Conservation (phyloP, 2,113 vertebrate species). For the Crotophaga sulcirostris region DNA sequence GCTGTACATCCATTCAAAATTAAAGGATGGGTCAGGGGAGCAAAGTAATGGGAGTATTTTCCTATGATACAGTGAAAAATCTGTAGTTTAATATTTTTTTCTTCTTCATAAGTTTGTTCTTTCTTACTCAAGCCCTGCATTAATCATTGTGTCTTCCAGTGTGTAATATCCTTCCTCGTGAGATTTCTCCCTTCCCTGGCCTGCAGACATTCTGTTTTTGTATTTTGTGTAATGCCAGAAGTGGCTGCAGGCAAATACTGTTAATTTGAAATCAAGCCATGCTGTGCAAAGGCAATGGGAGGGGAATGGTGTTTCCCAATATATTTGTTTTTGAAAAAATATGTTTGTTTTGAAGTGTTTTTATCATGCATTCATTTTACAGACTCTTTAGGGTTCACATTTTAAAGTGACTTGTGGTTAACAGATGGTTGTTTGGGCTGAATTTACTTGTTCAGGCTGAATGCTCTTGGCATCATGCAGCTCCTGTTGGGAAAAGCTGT, state of each 20-base stretch:
- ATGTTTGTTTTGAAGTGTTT: not conserved
- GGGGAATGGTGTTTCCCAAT: not conserved
- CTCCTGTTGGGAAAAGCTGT: not conserved
- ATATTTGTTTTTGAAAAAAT: not conserved
- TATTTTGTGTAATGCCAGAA: not conserved
- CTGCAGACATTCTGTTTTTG: not conserved
- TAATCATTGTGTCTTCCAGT: not conserved
- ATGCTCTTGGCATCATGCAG: not conserved
- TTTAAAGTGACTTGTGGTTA: not conserved
- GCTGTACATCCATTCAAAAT: not conserved
- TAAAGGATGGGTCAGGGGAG: not conserved
- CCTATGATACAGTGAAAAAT: not conserved
- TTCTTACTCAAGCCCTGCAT: not conserved
- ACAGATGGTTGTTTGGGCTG: not conserved
- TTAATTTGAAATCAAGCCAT: not conserved
- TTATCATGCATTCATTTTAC: not conserved
- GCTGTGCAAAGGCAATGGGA: not conserved
- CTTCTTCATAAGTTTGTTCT: not conserved
- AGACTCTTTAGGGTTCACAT: not conserved
- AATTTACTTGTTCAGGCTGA: no score
- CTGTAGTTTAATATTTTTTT: not conserved
- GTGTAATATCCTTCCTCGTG: not conserved
- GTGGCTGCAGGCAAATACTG: not conserved
- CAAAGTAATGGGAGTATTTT: not conserved
- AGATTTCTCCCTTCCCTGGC: not conserved